Evolutionary conservation across 2,113 vertebrate species (phyloP).

Genomic region (Stegastes partitus): DNA sequence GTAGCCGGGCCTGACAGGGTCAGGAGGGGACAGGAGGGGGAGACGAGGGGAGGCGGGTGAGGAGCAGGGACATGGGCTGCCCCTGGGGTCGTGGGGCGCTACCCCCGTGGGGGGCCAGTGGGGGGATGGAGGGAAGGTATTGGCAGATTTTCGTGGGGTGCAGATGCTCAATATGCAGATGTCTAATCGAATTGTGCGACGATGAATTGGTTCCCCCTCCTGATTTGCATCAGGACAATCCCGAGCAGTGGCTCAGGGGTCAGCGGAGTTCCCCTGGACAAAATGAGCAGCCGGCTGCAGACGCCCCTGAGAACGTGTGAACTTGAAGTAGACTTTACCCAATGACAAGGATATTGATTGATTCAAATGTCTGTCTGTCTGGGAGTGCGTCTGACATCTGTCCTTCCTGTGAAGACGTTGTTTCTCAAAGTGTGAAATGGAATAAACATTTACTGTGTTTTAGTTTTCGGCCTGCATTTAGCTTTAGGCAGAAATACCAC

Average conservation of each 20-base stretch:
- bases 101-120: conserved; percentile 60
- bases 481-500: not conserved
- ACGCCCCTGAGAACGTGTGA: conserved; percentile 81
- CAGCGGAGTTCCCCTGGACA: conserved; percentile 75
- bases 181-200: conserved; percentile 85
- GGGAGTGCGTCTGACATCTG: conserved; percentile 73
- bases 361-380: conserved; percentile 79
- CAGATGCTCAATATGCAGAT: conserved; percentile 89
- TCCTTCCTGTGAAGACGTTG: conserved; percentile 44
- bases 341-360: conserved; percentile 80
- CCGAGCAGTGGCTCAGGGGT: conserved; percentile 77
- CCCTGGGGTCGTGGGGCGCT: conserved; percentile 74
- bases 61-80: conserved; percentile 64
- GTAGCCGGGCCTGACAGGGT: conserved; percentile 76
- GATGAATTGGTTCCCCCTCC: conserved; percentile 78
- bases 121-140: conserved; percentile 63
- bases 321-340: conserved; percentile 83
- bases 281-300: conserved; percentile 82
- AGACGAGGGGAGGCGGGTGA: conserved; percentile 45
- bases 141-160: conserved; percentile 81
- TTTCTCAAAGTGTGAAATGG: conserved; percentile 28
- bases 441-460: conserved; percentile 20
- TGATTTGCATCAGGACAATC: conserved; percentile 86
- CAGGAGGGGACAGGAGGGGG: conserved; percentile 61
- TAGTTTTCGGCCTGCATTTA: not conserved